Evolutionary conservation across 2,797 vertebrate species (phyloP).

Genomic region (Pygocentrus nattereri): DNA sequence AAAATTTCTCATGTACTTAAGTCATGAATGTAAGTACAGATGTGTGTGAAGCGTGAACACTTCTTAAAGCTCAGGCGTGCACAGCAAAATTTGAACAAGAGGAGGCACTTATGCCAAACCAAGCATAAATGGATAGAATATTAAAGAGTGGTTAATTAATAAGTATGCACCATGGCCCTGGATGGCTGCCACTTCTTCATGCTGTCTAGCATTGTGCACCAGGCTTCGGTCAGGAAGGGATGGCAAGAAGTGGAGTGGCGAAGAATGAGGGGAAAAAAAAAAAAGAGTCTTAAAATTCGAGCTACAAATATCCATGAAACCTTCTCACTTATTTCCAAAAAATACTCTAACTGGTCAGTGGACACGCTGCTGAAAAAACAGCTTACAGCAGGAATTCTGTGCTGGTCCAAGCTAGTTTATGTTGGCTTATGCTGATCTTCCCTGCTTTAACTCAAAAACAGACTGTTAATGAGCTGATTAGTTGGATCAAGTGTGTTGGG

Average conservation of each 20-base stretch:
- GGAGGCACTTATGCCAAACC: not conserved
- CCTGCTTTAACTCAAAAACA: too few species aligned
- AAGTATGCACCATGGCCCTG: conserved; percentile 14
- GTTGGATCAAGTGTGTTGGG: too few species aligned
- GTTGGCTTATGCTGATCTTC: too few species aligned
- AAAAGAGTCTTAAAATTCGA: not conserved
- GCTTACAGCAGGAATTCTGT: too few species aligned
- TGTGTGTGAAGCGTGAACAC: not conserved
- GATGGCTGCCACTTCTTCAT: conserved; percentile 21
- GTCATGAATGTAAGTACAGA: not conserved
- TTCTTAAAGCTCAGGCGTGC: not conserved
- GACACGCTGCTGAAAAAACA: too few species aligned
- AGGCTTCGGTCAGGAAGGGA: not conserved
- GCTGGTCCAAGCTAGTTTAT: too few species aligned
- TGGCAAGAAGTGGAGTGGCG: not conserved
- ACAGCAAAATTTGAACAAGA: not conserved
- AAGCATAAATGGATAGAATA: conserved; percentile 31
- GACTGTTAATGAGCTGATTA: too few species aligned
- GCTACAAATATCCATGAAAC: not conserved
- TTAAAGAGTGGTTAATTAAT: conserved; percentile 41
- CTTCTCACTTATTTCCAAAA: not conserved
- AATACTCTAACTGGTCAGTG: too few species aligned
- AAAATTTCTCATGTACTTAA: not conserved
- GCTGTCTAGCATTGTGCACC: not conserved
- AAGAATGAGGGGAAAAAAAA: not conserved